Evolutionary conservation across 2,113 vertebrate genomes (phyloP).

Genomic region (Aptenodytes patagonicus): DNA sequence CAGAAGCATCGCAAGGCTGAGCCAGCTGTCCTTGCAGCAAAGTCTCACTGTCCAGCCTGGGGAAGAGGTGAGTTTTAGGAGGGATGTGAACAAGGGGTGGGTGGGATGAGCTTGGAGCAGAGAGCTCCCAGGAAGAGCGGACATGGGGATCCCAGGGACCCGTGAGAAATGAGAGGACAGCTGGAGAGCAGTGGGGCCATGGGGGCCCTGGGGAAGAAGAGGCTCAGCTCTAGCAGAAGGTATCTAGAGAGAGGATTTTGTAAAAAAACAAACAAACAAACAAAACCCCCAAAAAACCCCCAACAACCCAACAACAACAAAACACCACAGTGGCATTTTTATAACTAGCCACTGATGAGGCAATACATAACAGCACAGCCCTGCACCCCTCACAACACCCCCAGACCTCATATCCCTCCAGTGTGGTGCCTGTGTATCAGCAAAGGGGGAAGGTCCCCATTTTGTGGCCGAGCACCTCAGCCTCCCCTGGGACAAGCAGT

Average conservation of each 20-base stretch:
- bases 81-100: rapidly evolving
- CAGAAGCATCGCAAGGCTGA: not conserved
- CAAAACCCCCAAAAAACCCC: no score
- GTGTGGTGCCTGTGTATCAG: rapidly evolving
- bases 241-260: not conserved
- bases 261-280: no score
- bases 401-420: not conserved
- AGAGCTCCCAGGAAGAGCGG: not conserved
- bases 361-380: not conserved
- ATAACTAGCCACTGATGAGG: not conserved
- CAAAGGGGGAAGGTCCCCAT: not conserved
- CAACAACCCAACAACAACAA: no score
- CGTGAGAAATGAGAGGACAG: not conserved
- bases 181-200: rapidly evolving
- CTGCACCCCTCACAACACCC: rapidly evolving
- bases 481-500: not conserved
- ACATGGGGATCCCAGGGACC: not conserved
- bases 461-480: not conserved
- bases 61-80: not conserved
- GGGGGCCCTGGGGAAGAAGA: rapidly evolving
- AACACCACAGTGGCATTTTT: rapidly evolving
- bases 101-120: not conserved
- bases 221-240: not conserved
- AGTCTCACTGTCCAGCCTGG: rapidly evolving
- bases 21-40: not conserved